Conservation (phyloP, 2,797 vertebrate species). For the Notamacropus eugenii region DNA sequence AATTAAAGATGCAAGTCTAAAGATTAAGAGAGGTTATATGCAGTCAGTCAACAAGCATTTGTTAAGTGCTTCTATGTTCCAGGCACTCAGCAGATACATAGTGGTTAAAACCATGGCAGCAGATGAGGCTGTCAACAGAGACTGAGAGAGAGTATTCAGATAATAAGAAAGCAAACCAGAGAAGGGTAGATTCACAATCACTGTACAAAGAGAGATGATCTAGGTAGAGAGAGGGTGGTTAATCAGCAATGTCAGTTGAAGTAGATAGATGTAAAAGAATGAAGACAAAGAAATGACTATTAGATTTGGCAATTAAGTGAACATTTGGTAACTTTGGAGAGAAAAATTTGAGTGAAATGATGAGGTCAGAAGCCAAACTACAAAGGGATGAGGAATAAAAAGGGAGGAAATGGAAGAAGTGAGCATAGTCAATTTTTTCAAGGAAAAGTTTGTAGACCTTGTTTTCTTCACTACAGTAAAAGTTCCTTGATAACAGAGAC, state of each 20-base stretch:
- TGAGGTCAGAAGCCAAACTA: not conserved
- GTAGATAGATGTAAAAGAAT: not conserved
- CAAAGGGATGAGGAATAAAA: not conserved
- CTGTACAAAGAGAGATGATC: not conserved
- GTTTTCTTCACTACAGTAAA: not conserved
- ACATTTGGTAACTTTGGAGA: not conserved
- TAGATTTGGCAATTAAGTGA: not conserved
- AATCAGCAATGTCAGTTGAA: not conserved
- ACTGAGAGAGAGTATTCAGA: not conserved
- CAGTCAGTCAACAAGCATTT: not conserved
- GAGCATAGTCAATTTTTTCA: not conserved
- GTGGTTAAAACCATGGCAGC: not conserved
- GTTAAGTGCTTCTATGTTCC: not conserved
- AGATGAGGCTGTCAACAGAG: not conserved
- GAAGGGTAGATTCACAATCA: not conserved
- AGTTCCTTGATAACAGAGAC: not conserved
- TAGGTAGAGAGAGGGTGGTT: not conserved
- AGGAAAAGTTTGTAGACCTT: not conserved
- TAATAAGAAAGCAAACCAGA: not conserved
- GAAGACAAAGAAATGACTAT: not conserved
- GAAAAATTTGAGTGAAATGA: not conserved
- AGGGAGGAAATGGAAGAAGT: not conserved
- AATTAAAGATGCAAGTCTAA: not conserved
- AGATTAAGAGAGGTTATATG: not conserved
- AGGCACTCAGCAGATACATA: not conserved